Base-by-base conservation (phyloP, 2,888 invertebrate genomes). In the Entomobrya multifasciata region DNA sequence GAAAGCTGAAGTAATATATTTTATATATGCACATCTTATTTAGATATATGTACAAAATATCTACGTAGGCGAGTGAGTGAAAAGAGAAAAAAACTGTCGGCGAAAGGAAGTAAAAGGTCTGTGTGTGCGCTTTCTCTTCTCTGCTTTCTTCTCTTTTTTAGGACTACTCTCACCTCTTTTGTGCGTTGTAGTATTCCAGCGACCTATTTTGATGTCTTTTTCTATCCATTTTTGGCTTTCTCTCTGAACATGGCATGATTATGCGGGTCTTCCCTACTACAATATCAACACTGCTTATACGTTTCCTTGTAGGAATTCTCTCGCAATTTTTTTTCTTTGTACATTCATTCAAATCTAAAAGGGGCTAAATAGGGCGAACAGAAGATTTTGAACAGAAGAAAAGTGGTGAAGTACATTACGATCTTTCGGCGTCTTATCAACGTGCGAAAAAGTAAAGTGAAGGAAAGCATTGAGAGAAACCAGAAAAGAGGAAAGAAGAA, bases 141-240 rank as follows among this genome's bases (percentile, higher is more conserved):
- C 20, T n/a, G n/a, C n/a, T 30, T 74, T 30, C 65, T 65, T 30
- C 36, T 20, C 41, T 20, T 13, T 36, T 47, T 25, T 41, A 74
- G 76, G 0, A 41, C 83, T 49, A 77, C 77, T 76, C 77, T 82
- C 62, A 49, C 78, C 78, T 41, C 62, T 49, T 49, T 62, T 81
- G 25, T 36, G 6, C 10, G 22, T 36, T 22, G 36, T 36, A 36
- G 36, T 36, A 52, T 67, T 76, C 70, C 25, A 60, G 78, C 70
- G 78, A 78, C 85, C 78, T 85, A 85, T 78, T 85, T 85, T 78
- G 85, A 85, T 85, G 85, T 70, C 85, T 78, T 77, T 77, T 47
- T 52, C 36, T 52, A n/a, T 52, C 74, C 60, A 72, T 41, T 77
- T 22, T 83, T 83, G 65, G 77, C 78, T 85, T 84, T 36, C 60